Percentiles rank a stretch among this genome's conserved stretches.
These are phyloP conservation scores for Platypus cylindrus DNA, from an alignment of 2,888 invertebrate species.

Conservation along the genomic window DNA sequence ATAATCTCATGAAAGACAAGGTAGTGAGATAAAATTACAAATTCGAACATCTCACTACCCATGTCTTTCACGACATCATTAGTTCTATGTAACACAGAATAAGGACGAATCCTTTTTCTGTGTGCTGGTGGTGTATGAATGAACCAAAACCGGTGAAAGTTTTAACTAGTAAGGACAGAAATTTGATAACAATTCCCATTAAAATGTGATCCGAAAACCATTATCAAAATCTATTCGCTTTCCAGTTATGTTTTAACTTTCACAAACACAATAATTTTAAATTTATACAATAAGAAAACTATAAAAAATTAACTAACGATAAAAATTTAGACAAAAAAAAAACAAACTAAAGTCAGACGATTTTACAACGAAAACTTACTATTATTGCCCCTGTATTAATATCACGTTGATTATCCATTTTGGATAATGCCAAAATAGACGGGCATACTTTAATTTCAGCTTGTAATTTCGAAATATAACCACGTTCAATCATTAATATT, in stretches of 20 bases:
- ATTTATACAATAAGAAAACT: too few relatives aligned
- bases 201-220: too few relatives aligned
- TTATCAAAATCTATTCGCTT: too few relatives aligned
- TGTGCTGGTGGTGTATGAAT: not conserved
- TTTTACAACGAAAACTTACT: constrained; percentile 44
- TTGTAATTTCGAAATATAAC: constrained; percentile 44
- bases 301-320: too few relatives aligned
- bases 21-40: constrained; percentile 81
- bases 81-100: too few relatives aligned
- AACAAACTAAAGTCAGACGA: not conserved
- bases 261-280: constrained; percentile 2
- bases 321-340: not conserved
- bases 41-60: constrained; percentile 89
- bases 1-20: constrained; percentile 90
- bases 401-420: constrained; percentile 39
- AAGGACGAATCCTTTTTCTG: constrained; percentile 1
- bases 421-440: constrained; percentile 44
- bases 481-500: constrained; percentile 50
- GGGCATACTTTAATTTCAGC: constrained; percentile 53
- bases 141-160: too few relatives aligned
- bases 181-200: too few relatives aligned
- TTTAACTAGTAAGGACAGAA: too few relatives aligned
- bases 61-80: constrained; percentile 81
- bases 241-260: too few relatives aligned
- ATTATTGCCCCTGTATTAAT: constrained; percentile 42